phyloP scores from a whole-genome alignment of 2,113 vertebrate species.

The Jaculus jaculus region DNA sequence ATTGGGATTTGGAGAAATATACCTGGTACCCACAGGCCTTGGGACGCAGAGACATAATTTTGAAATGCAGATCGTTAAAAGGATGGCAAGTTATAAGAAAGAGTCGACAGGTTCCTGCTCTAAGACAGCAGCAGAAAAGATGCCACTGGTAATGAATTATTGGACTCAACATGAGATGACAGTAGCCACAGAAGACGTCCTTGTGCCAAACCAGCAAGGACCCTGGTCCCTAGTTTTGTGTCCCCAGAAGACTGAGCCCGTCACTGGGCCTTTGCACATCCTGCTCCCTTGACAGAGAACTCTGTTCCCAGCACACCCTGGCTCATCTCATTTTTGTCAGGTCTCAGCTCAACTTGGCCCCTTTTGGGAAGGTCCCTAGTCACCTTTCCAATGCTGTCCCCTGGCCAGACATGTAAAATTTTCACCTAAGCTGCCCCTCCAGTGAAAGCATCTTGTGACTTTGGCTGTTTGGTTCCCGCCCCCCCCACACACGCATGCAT shows the following conservation, averaged over 20 bases:
- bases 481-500: too few species aligned
- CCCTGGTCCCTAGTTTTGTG: accelerated
- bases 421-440: neutral
- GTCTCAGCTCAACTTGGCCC: neutral
- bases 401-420: accelerated
- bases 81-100: constrained; percentile 33
- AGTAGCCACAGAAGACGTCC: neutral
- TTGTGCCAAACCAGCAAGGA: accelerated
- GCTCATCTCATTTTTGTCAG: neutral
- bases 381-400: accelerated
- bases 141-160: neutral
- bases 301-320: neutral
- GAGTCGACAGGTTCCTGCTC: neutral
- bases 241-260: neutral
- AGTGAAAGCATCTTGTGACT: neutral
- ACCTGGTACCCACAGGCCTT: constrained; percentile 43
- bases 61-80: constrained; percentile 64
- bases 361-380: neutral
- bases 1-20: constrained; percentile 69
- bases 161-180: accelerated
- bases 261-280: neutral
- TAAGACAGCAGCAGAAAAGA: constrained; percentile 14
- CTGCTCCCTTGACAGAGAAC: neutral
- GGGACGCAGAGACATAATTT: constrained; percentile 58
- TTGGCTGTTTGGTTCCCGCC: neutral